Evolutionary conservation across 2,888 invertebrate species (phyloP), one percentile per base, ranked within the genome.

Genomic region (Drosophila yooni): DNA sequence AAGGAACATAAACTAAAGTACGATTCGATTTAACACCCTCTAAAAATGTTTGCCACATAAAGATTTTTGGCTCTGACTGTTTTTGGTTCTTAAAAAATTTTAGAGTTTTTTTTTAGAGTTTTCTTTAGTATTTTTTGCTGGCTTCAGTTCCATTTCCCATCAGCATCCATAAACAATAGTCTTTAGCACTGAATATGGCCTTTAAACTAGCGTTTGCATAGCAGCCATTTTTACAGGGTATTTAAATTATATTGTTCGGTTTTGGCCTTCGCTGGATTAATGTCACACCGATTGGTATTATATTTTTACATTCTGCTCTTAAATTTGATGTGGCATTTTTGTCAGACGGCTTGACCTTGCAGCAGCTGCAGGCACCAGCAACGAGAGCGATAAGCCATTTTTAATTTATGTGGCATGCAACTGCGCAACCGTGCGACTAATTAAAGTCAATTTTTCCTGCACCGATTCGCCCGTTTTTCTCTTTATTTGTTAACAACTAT

Each of bases 321-420:
- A 21, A 15, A 62, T 59, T 57, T 38, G 56, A 52, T 11, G 63
- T 77, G 73, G 62, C 64, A 64, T 52, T 76, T 76, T 58, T 31
- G 53, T 31, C 56, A 48, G 62, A 56, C 54, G 34, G 61, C 64
- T 68, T 69, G 74, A 77, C 77, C 77, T 77, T 77, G 74, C 46
- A 15, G 21, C 15, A 46, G 27, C 8, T 63, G 67, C 69, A 40
- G 51, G 74, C 21, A 51, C 68, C 50, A 38, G 46, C 6, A 46
- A 31, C 18, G 68, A 68, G 65, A 46, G 31, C 81, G 71, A 82
- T 82, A 87, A 74, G 68, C 71, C 62, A 36, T 67, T 74, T 69
- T 70, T 76, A 77, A 81, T 86, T 82, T 74, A 61, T 72, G 65
- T 74, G 81, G 60, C 87, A 88, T 85, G 85, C 86, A 82, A 80